Base-by-base conservation (phyloP, 2,113 vertebrate species). In the Coracopsis vasa region DNA sequence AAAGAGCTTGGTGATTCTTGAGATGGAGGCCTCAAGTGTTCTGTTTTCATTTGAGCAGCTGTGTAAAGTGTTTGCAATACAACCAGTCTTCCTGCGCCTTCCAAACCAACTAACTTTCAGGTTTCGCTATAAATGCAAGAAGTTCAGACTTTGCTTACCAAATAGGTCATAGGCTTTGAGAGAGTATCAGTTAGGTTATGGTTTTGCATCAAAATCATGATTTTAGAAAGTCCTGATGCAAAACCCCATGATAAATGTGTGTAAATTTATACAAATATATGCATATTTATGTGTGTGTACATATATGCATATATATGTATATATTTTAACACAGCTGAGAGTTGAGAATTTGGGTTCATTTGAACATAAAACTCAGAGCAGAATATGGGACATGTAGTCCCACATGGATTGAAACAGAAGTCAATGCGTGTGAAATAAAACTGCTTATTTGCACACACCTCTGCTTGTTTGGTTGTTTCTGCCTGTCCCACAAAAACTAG, bases 11-110 rank as follows among this genome's bases (percentile, higher is more conserved):
- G 92, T 95, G 95, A 96, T 97, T 97, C 95, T 95, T 80, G 94
- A 97, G 88, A 96, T 9, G 11, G 78, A 88, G 94, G 70, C 85
- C 95, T 95, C 86, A 96, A 96, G 94, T 96, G 94, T 95, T 95
- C 92, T 77, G 47, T 92, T 94, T 96, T 93, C 91, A 89, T 95
- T 95, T 96, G 69, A 95, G 93, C 86, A 96, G 95, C 94, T 96
- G 92, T 93, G 88, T 69, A 94, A 93, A 96, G 90, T 23, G 1
- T 91, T 79, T 84, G 72, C 0, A 0, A 71, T 87, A 61, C 83
- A 91, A 44, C 37, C 47, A 48, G 31, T 42, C 48, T n/a, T 77
- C 44, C 44, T 81, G 19, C 25, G 29, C 20, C n/a, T 71, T 92
- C 61, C 86, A 92, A 86, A 80, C 14, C 4, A 3, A 35, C 42